These are phyloP conservation scores for Smithornis capensis DNA, from an alignment of 2,113 vertebrate species.

Conservation along the genomic window DNA sequence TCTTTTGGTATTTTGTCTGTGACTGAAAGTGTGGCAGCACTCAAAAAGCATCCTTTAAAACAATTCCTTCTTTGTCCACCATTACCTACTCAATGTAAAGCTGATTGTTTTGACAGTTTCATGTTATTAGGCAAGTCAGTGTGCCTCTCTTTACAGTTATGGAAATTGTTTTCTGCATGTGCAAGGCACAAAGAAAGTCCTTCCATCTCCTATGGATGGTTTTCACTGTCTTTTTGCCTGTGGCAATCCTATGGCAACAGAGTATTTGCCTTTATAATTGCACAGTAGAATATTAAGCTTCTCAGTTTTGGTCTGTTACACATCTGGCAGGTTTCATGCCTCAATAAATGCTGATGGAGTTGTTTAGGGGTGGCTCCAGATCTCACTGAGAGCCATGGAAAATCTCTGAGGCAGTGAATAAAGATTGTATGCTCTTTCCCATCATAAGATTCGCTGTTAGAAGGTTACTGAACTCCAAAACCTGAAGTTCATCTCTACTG, in stretches of 20 bases:
- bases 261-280: slow-evolving; percentile 6
- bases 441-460: neutral
- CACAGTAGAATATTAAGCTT: neutral
- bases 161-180: neutral
- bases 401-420: neutral
- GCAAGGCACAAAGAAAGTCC: neutral
- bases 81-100: neutral
- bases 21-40: neutral
- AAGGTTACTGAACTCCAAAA: neutral
- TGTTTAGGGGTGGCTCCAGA: neutral
- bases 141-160: neutral
- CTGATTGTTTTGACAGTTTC: neutral
- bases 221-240: neutral
- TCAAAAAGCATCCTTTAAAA: neutral
- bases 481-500: neutral
- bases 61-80: neutral
- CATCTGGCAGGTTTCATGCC: neutral
- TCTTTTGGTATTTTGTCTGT: neutral
- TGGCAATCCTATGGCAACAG: neutral
- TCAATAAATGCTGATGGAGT: neutral
- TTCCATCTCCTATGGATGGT: neutral
- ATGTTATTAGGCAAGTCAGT: neutral
- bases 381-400: neutral
- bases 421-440: neutral
- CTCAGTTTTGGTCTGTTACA: neutral